These are phyloP conservation scores for Amphiura filiformis DNA, from an alignment of 35 echinoderm and acorn worm genomes.

Conservation along the genomic window DNA sequence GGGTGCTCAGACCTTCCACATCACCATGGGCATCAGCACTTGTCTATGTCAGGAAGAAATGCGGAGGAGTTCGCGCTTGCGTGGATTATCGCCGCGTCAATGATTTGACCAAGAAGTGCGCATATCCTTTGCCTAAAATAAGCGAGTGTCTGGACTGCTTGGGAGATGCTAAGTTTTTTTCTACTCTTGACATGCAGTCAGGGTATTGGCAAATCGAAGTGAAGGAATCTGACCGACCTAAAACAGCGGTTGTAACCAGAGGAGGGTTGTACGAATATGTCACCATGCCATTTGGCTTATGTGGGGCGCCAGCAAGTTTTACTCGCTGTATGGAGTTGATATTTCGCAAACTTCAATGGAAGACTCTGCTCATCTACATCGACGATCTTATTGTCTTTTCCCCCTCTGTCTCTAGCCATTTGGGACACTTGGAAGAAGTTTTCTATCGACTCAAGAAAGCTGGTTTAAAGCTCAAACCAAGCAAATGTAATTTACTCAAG, in stretches of 20 bases:
- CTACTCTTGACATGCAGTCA: slow-evolving; percentile 29
- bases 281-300: slow-evolving; percentile 45
- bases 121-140: slow-evolving; percentile 18
- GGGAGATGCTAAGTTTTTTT: slow-evolving; percentile 51
- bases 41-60: slow-evolving; percentile 33
- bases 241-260: slow-evolving; percentile 47
- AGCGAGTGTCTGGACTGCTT: slow-evolving; percentile 22
- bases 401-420: not conserved
- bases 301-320: slow-evolving; percentile 43
- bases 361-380: slow-evolving; percentile 10
- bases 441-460: not conserved
- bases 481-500: not conserved
- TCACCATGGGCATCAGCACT: slow-evolving; percentile 20
- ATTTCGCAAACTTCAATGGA: slow-evolving; percentile 14
- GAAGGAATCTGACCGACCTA: slow-evolving; percentile 21
- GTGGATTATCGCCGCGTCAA: slow-evolving; percentile 33
- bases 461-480: slow-evolving; percentile 15
- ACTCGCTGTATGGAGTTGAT: slow-evolving; percentile 39
- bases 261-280: slow-evolving; percentile 30
- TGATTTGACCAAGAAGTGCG: slow-evolving; percentile 23
- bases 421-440: not conserved
- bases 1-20: not conserved
- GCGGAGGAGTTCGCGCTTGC: slow-evolving; percentile 25
- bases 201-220: slow-evolving; percentile 53
- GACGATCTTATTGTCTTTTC: slow-evolving; percentile 17